These are phyloP conservation scores for Nylanderia fulva DNA, from an alignment of 1,140 invertebrate genomes.

Conservation along the genomic window DNA sequence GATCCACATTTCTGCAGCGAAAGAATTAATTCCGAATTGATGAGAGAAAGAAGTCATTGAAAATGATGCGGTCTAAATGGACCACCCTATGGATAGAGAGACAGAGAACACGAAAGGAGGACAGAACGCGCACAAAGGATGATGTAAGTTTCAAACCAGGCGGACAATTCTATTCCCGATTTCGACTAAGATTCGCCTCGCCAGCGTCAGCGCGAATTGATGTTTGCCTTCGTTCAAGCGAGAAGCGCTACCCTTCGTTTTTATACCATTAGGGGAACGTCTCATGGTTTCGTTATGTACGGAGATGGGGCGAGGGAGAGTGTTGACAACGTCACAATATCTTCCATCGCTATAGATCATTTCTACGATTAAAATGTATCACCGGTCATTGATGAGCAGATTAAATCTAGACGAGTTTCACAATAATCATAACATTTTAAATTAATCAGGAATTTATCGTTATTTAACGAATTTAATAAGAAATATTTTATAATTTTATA, in stretches of 20 bases:
- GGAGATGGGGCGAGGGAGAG: background rate
- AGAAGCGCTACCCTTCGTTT: conserved; percentile 68
- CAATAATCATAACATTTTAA: background rate
- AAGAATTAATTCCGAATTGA: background rate
- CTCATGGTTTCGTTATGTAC: conserved; percentile 60
- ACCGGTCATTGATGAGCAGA: background rate
- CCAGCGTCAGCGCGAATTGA: conserved; percentile 74
- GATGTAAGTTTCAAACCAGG: conserved; percentile 67
- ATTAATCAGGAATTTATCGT: background rate
- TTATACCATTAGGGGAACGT: conserved; percentile 70
- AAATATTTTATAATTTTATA: background rate
- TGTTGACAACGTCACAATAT: conserved; percentile 36
- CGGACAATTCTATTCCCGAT: conserved; percentile 67
- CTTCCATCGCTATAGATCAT: background rate
- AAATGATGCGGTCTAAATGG: background rate
- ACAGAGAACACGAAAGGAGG: background rate
- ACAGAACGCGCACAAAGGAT: conserved; percentile 33
- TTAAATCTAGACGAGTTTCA: conserved; percentile 5
- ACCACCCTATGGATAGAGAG: background rate
- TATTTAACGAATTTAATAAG: background rate
- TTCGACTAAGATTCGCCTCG: conserved; percentile 46
- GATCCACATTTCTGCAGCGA: background rate
- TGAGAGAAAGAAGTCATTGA: background rate
- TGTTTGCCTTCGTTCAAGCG: conserved; percentile 72
- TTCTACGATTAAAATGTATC: conserved; percentile 22